Conservation (phyloP, 1,140 invertebrate genomes). For the Vollenhovia emeryi region DNA sequence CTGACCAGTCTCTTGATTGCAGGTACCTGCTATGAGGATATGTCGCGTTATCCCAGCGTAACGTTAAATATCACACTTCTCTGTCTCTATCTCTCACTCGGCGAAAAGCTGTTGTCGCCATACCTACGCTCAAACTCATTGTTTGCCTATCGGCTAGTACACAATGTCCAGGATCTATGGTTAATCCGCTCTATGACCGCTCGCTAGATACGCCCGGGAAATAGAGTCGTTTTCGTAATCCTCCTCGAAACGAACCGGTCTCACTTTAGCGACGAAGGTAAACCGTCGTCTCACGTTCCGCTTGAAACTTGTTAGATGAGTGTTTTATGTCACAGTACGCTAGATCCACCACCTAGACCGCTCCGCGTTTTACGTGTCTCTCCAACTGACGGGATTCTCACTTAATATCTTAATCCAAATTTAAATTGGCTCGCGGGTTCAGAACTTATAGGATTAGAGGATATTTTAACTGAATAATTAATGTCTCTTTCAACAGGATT, state of each 20-base stretch:
- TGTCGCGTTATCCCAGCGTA: slow-evolving; percentile 74
- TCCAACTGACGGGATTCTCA: neutral
- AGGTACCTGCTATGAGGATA: slow-evolving; percentile 83
- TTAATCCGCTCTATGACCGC: slow-evolving; percentile 71
- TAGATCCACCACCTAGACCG: slow-evolving; percentile 61
- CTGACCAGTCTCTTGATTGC: slow-evolving; percentile 79
- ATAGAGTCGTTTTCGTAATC: slow-evolving; percentile 71
- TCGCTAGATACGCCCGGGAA: slow-evolving; percentile 68
- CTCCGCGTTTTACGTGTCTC: neutral
- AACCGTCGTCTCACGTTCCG: slow-evolving; percentile 66
- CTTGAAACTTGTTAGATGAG: slow-evolving; percentile 74
- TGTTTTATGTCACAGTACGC: slow-evolving; percentile 67
- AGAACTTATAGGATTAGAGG: neutral
- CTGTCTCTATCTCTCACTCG: slow-evolving; percentile 62
- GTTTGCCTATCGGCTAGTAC: slow-evolving; percentile 74
- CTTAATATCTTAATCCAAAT: neutral
- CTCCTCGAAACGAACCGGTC: slow-evolving; percentile 67
- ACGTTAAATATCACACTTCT: slow-evolving; percentile 70
- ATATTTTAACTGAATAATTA: slow-evolving; percentile 9
- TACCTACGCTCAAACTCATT: slow-evolving; percentile 71
- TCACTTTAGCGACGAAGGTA: slow-evolving; percentile 79
- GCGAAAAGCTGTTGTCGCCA: slow-evolving; percentile 65
- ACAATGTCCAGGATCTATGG: slow-evolving; percentile 78
- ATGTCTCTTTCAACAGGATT: neutral
- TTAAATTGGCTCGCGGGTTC: neutral